A percentile compares a stretch with the other conserved stretches of the same genome.
Evolutionary conservation across 1,140 invertebrate genomes (phyloP).

Genomic region (Bombus impatiens): DNA sequence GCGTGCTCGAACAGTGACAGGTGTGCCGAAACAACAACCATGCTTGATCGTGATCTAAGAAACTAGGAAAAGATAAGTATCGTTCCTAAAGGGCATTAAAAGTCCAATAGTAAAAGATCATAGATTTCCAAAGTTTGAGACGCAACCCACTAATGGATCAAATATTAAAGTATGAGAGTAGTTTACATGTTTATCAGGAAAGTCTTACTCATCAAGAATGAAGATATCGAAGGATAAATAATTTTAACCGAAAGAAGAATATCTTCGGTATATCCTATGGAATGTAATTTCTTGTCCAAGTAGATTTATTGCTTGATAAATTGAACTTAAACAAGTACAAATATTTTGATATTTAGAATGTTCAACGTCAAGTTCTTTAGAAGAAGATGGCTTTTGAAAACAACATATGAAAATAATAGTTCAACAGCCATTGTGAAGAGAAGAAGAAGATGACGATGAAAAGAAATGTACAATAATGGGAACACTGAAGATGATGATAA

Average conservation of each 20-base stretch:
- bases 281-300: not conserved
- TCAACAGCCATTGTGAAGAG: not conserved
- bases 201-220: not conserved
- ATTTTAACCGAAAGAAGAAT: not conserved
- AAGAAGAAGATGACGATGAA: not conserved
- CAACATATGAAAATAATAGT: too few relatives aligned
- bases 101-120: too few relatives aligned
- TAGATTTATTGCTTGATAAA: not conserved
- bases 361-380: not conserved
- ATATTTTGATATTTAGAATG: not conserved
- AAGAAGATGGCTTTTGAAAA: too few relatives aligned
- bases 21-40: constrained; percentile 60
- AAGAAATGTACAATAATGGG: not conserved
- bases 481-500: not conserved
- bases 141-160: too few relatives aligned
- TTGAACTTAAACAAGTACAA: not conserved
- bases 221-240: too few relatives aligned
- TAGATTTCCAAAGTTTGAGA: too few relatives aligned
- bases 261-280: not conserved
- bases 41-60: not conserved
- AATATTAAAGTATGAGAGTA: too few relatives aligned
- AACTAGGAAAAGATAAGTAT: not conserved
- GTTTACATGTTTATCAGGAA: too few relatives aligned
- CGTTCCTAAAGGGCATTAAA: not conserved
- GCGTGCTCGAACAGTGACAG: constrained; percentile 61